Evolutionary conservation across 2,888 invertebrate species (phyloP).

Genomic region (Dioctria linearis): DNA sequence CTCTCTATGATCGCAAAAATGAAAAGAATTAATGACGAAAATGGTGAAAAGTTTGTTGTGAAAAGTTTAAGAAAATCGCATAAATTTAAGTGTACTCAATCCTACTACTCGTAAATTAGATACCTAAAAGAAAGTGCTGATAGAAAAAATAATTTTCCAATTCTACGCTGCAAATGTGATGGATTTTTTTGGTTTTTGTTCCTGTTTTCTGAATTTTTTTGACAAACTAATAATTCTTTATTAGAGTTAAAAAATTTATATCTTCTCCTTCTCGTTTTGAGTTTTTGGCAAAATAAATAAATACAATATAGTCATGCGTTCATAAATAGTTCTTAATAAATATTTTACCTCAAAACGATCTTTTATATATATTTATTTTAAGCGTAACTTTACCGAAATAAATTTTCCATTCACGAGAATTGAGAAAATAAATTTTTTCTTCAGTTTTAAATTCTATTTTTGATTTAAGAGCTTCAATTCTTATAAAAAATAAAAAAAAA

Average conservation of each 20-base stretch:
- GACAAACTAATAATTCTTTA: slow-evolving; percentile 10
- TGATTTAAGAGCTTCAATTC: background rate
- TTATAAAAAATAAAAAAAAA: background rate
- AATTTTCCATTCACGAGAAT: background rate
- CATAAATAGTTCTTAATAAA: slow-evolving; percentile 3
- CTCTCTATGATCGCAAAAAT: background rate
- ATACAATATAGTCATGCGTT: background rate
- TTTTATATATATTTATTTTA: background rate
- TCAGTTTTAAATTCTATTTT: background rate
- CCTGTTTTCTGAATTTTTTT: slow-evolving; percentile 2
- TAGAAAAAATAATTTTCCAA: slow-evolving; percentile 35
- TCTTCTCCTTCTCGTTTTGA: background rate
- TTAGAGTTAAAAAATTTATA: background rate
- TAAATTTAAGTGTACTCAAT: slow-evolving; percentile 13
- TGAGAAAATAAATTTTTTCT: background rate
- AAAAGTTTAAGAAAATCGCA: slow-evolving; percentile 6
- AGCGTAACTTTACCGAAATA: background rate
- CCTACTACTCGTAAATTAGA: background rate
- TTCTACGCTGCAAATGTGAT: slow-evolving; percentile 24
- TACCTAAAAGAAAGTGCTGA: slow-evolving; percentile 10
- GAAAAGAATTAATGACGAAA: slow-evolving; percentile 16
- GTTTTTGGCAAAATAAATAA: background rate
- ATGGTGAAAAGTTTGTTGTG: slow-evolving; percentile 29
- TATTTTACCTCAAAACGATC: background rate
- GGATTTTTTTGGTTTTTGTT: slow-evolving; percentile 17